Percentiles rank a stretch among this genome's conserved stretches.
Evolutionary conservation across 1,140 invertebrate genomes (phyloP).

Genomic region (Cydia splendana): DNA sequence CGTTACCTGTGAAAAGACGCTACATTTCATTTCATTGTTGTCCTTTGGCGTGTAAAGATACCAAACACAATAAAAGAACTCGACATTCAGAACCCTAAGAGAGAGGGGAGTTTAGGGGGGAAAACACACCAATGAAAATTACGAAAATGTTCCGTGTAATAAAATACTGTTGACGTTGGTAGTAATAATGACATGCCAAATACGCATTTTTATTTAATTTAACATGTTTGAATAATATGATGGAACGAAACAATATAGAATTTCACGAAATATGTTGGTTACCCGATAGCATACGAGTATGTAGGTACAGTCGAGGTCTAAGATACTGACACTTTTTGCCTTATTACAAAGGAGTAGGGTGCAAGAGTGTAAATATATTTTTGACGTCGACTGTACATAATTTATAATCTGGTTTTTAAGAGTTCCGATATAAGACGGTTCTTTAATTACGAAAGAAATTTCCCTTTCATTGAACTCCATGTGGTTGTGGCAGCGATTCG

Average conservation of each 20-base stretch:
- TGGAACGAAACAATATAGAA: slow-evolving; percentile 1
- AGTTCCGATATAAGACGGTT: not conserved
- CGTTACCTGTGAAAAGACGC: slow-evolving; percentile 31
- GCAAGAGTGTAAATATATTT: no score
- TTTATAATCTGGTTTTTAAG: no score
- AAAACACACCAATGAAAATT: slow-evolving; percentile 6
- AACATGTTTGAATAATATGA: no score
- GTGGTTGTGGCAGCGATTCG: slow-evolving; percentile 33
- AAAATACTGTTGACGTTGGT: not conserved
- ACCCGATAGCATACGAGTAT: no score
- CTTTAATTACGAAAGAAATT: not conserved
- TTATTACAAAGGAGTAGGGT: no score
- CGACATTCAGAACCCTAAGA: slow-evolving; percentile 4
- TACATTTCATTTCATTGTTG: slow-evolving; percentile 32
- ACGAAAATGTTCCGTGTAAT: slow-evolving; percentile 12
- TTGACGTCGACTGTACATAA: no score
- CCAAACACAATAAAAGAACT: slow-evolving; percentile 26
- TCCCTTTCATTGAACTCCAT: slow-evolving; percentile 7
- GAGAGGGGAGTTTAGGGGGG: slow-evolving; percentile 1
- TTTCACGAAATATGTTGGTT: not conserved
- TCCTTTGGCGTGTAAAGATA: slow-evolving; percentile 28
- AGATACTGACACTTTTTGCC: no score
- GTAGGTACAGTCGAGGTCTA: no score
- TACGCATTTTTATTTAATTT: not conserved
- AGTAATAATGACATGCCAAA: not conserved